Conservation (phyloP, 2,888 invertebrate species). For the Rhimphoctona megacephalus region DNA sequence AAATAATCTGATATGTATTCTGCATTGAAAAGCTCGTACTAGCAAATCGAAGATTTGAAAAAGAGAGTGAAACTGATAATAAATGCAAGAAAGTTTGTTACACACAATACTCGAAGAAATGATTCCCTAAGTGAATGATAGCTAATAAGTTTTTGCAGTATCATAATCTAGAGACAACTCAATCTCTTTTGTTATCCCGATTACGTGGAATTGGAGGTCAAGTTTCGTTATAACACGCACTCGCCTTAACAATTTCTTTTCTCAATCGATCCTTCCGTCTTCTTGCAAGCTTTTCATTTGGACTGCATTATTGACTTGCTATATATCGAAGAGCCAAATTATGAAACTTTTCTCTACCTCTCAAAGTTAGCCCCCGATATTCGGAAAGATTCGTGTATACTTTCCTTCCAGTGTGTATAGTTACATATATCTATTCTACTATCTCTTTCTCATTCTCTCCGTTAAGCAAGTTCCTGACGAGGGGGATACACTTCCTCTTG, state of each 20-base stretch:
- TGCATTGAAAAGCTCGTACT: not conserved
- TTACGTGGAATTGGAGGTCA: conserved; percentile 16
- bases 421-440: not conserved
- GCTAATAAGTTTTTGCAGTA: not conserved
- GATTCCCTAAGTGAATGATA: not conserved
- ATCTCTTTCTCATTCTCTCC: conserved; percentile 38
- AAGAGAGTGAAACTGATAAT: not conserved
- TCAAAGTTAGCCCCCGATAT: conserved; percentile 43
- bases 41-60: not conserved
- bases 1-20: not conserved
- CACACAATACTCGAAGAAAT: not conserved
- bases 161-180: not conserved
- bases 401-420: conserved; percentile 38
- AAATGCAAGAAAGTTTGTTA: not conserved
- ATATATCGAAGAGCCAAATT: conserved; percentile 60
- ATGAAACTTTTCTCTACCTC: conserved; percentile 62
- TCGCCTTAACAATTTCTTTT: conserved; percentile 9
- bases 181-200: not conserved
- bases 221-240: conserved; percentile 34
- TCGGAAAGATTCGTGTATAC: conserved; percentile 44
- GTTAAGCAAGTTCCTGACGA: conserved; percentile 65
- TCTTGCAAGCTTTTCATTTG: conserved; percentile 3
- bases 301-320: conserved; percentile 37
- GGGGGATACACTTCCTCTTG: conserved; percentile 53
- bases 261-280: conserved; percentile 38